Percentiles rank a stretch among this genome's conserved stretches.
Evolutionary conservation across 2,113 vertebrate species (phyloP).

Genomic region (Paramormyrops kingsleyae): DNA sequence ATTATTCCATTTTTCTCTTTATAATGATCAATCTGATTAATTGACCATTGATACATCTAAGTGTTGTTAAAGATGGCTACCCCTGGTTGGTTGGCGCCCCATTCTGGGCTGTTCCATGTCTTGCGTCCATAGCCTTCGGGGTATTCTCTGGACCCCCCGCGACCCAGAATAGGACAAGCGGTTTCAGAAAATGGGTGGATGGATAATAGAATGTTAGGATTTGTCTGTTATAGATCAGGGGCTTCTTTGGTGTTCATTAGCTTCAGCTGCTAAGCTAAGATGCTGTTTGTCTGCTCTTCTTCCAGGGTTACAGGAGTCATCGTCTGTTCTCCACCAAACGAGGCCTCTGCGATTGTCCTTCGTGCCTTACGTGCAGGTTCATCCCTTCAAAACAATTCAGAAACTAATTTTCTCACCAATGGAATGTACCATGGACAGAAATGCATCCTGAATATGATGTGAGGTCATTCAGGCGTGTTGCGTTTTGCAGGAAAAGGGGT

Average conservation of each 20-base stretch:
- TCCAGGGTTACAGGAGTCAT: slow-evolving; percentile 44
- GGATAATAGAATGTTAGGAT: neutral
- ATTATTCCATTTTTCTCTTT: neutral
- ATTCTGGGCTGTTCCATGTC: neutral
- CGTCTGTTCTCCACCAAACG: slow-evolving; percentile 34
- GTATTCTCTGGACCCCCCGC: neutral
- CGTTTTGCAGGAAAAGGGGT: slow-evolving; percentile 43
- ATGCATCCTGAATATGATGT: neutral
- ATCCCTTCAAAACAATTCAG: slow-evolving; percentile 1
- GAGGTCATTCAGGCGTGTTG: neutral
- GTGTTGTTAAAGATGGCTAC: neutral
- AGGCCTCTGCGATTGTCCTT: slow-evolving; percentile 34
- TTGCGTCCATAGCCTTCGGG: neutral
- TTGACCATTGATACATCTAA: neutral
- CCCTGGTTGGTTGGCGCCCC: neutral
- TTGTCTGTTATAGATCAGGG: neutral
- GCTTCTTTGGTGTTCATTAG: neutral
- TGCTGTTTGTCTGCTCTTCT: neutral
- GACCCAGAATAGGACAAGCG: neutral
- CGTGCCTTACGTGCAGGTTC: slow-evolving; percentile 37
- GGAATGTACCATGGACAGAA: neutral
- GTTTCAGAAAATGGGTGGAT: neutral
- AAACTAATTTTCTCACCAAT: neutral
- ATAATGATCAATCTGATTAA: neutral
- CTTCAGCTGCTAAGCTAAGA: neutral